Percentiles rank a stretch among this genome's conserved stretches.
Evolutionary conservation across 1,140 invertebrate genomes (phyloP).

Genomic region (Drosophila serrata): DNA sequence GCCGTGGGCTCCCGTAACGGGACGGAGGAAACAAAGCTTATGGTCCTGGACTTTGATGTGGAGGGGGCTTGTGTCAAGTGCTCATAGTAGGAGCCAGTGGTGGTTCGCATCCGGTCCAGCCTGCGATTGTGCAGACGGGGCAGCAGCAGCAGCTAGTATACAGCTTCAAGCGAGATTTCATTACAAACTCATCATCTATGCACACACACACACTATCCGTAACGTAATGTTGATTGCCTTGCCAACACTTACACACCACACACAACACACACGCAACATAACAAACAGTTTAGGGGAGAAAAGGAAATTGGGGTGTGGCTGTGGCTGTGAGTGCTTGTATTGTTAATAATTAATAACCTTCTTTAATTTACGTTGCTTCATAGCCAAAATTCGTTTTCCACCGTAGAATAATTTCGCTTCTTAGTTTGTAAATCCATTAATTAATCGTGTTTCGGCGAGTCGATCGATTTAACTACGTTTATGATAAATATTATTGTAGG

Average conservation of each 20-base stretch:
- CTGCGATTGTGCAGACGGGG: conserved; percentile 16
- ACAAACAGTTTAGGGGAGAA: not conserved
- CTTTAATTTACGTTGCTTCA: conserved; percentile 70
- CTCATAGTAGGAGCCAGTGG: conserved; percentile 73
- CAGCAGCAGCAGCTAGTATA: conserved; percentile 21
- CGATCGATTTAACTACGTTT: conserved; percentile 38
- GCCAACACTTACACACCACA: conserved; percentile 64
- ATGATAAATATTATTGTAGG: conserved; percentile 17
- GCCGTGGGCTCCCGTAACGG: conserved; percentile 99
- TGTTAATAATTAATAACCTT: conserved; percentile 56
- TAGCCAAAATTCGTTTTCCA: conserved; percentile 82
- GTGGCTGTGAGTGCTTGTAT: conserved; percentile 59
- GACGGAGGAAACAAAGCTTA: conserved; percentile 99
- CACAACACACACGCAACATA: conserved; percentile 25
- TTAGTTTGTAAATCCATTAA: conserved; percentile 69
- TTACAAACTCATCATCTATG: conserved; percentile 51
- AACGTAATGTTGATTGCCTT: conserved; percentile 76
- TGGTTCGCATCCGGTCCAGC: conserved; percentile 21
- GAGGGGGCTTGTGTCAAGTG: conserved; percentile 89
- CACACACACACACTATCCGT: conserved; percentile 31
- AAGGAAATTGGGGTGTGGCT: conserved; percentile 49
- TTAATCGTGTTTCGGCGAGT: conserved; percentile 31
- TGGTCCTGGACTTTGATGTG: conserved; percentile 98
- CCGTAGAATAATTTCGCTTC: conserved; percentile 74
- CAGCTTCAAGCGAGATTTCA: conserved; percentile 60